These are phyloP conservation scores for Drosophila pectinifera DNA, from an alignment of 1,140 invertebrate genomes.

Conservation along the genomic window DNA sequence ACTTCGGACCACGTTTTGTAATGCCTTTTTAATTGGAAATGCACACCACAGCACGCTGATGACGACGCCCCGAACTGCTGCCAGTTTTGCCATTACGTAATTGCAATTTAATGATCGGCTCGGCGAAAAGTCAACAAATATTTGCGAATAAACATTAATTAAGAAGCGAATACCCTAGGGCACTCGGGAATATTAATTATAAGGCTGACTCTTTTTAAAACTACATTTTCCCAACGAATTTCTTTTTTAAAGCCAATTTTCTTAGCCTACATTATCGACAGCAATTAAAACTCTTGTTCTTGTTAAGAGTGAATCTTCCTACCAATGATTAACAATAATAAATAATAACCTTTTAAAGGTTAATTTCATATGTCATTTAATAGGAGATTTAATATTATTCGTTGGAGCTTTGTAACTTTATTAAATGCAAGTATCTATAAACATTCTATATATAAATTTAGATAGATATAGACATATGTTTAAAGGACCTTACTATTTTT, in stretches of 20 bases:
- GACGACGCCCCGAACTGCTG: slow-evolving; percentile 20
- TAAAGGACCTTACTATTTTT: too few species aligned
- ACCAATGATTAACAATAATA: too few species aligned
- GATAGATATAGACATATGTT: too few species aligned
- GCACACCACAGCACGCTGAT: slow-evolving; percentile 26
- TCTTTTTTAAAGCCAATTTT: background rate
- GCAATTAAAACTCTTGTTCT: background rate
- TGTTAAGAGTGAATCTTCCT: background rate
- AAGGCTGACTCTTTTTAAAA: background rate
- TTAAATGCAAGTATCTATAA: too few species aligned
- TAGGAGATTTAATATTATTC: too few species aligned
- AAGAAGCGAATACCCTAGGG: background rate
- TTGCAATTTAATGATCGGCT: slow-evolving; percentile 62
- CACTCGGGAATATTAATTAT: background rate
- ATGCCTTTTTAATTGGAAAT: slow-evolving; percentile 68
- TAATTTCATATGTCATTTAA: too few species aligned
- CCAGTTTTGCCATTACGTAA: slow-evolving; percentile 58
- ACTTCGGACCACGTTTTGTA: slow-evolving; percentile 30
- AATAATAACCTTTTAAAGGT: too few species aligned
- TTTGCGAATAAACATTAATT: slow-evolving; percentile 8
- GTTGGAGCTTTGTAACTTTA: too few species aligned
- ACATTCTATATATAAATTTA: too few species aligned
- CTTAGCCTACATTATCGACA: background rate
- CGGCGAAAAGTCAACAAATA: slow-evolving; percentile 41
- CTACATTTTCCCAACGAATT: background rate